Conservation (phyloP, 2,888 invertebrate species). For the Scaptomyza reducta region DNA sequence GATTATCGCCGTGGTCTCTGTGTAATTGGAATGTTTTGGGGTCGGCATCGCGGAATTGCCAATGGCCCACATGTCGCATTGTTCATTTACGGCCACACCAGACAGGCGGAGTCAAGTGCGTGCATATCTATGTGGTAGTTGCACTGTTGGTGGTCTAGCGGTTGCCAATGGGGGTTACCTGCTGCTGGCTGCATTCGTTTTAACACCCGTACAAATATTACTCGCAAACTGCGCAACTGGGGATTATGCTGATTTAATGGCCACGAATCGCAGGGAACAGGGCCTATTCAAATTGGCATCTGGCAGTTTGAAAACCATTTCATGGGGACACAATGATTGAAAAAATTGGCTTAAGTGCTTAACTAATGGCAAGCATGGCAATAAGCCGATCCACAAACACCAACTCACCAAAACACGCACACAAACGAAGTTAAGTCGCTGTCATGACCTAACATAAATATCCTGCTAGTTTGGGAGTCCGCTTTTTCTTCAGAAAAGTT, state of each 20-base stretch:
- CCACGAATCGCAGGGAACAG: slow-evolving; percentile 3
- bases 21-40: slow-evolving; percentile 67
- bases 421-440: slow-evolving; percentile 9
- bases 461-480: slow-evolving; percentile 17
- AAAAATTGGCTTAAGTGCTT: slow-evolving; percentile 62
- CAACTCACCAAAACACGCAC: slow-evolving; percentile 7
- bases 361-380: slow-evolving; percentile 61
- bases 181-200: slow-evolving; percentile 22
- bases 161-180: slow-evolving; percentile 14
- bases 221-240: slow-evolving; percentile 18
- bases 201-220: slow-evolving; percentile 42
- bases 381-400: slow-evolving; percentile 46
- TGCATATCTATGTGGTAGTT: slow-evolving; percentile 14
- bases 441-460: slow-evolving; percentile 37
- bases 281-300: slow-evolving; percentile 43
- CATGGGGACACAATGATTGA: slow-evolving; percentile 39
- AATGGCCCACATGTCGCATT: slow-evolving; percentile 61
- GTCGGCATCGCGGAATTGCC: slow-evolving; percentile 40
- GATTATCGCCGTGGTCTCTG: slow-evolving; percentile 36
- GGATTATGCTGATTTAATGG: slow-evolving; percentile 34
- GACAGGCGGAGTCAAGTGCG: slow-evolving; percentile 1
- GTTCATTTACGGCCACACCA: slow-evolving; percentile 53
- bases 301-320: slow-evolving; percentile 9
- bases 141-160: slow-evolving; percentile 14
- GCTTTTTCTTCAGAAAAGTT: slow-evolving; percentile 24